These are phyloP conservation scores for Meloe dianella DNA, from an alignment of 2,888 invertebrate species.

Conservation along the genomic window DNA sequence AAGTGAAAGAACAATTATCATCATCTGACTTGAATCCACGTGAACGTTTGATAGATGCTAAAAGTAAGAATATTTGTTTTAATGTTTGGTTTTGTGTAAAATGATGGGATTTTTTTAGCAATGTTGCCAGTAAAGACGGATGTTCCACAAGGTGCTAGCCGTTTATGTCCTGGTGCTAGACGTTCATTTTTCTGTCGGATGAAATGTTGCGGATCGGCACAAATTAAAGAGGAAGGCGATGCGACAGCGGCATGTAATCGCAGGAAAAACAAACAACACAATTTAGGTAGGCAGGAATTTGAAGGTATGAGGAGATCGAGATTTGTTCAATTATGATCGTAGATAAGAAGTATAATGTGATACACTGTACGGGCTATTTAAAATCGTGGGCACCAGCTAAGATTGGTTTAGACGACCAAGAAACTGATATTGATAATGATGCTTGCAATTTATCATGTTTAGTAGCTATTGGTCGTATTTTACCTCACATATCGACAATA, in stretches of 20 bases:
- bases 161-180: slow-evolving; percentile 85
- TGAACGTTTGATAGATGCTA: slow-evolving; percentile 89
- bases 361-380: slow-evolving; percentile 92
- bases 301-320: not conserved
- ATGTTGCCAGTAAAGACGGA: slow-evolving; percentile 91
- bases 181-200: slow-evolving; percentile 94
- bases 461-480: slow-evolving; percentile 83
- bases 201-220: slow-evolving; percentile 73
- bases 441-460: slow-evolving; percentile 81
- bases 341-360: slow-evolving; percentile 86
- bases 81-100: not conserved
- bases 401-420: slow-evolving; percentile 71
- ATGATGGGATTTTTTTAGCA: slow-evolving; percentile 64
- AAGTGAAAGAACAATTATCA: slow-evolving; percentile 93
- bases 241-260: slow-evolving; percentile 67
- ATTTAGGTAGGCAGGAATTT: slow-evolving; percentile 56
- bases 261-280: slow-evolving; percentile 67
- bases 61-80: slow-evolving; percentile 69
- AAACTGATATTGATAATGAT: slow-evolving; percentile 66
- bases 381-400: slow-evolving; percentile 90
- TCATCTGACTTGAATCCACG: slow-evolving; percentile 87
- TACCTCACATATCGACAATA: slow-evolving; percentile 66
- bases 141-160: slow-evolving; percentile 74
- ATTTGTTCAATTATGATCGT: slow-evolving; percentile 36
- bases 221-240: slow-evolving; percentile 78